Evolutionary conservation across 2,113 vertebrate genomes (phyloP), one percentile per base, ranked within the genome.

Genomic region (Apodemus speciosus): DNA sequence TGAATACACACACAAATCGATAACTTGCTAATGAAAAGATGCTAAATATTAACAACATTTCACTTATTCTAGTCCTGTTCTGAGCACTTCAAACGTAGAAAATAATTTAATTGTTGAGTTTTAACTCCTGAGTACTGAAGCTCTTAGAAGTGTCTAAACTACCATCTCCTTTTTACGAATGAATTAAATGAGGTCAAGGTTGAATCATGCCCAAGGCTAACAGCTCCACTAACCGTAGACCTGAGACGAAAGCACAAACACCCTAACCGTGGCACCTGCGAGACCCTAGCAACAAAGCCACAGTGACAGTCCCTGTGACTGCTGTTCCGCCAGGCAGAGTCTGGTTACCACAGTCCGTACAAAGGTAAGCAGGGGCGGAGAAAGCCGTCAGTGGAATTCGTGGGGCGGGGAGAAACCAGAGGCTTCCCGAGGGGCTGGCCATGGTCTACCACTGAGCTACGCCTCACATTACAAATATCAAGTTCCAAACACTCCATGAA

Each of bases 401-500:
- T 69, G 25, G n/a, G 58, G 18, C 51, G 0, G 6, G 56, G 56
- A 15, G 21, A 32, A 83, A 9, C n/a, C n/a, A 62, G 56, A 8
- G 25, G 56, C 56, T 35, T 60, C 32, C 40, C 3, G n/a, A n/a
- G 30, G 51, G n/a, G 14, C 32, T 15, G 38, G 58, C 38, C 3
- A 40, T 30, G 23, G 13, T 83, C 58, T 43, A 62, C 25, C 23
- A 62, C 58, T 30, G 25, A 43, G 43, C 20, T 38, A 15, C 6
- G 38, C 6, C 38, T 90, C 23, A 80, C 38, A 53, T 89, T 84
- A 90, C 83, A 92, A 76, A 87, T 46, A 69, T 6, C 88, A 68
- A 66, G 32, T 60, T 90, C 32, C 35, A 91, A 95, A 94, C 2
- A 13, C 2, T 11, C 1, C 71, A 43, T 43, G 9, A 35, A 84